Conservation (phyloP, 2,888 invertebrate genomes). For the Morpho achilles region DNA sequence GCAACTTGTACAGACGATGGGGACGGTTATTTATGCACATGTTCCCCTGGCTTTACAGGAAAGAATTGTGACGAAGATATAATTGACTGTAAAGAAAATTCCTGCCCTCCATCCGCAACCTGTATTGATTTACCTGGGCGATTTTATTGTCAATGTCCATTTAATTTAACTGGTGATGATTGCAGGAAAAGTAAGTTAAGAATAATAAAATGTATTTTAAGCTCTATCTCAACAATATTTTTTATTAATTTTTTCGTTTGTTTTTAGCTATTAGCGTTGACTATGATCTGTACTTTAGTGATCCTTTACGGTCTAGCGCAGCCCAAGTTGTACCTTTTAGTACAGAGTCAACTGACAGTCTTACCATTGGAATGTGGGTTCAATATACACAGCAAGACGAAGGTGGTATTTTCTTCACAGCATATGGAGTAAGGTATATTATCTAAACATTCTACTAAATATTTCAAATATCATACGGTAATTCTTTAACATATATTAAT, state of each 20-base stretch:
- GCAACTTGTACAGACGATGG: slow-evolving; percentile 94
- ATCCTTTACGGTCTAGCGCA: slow-evolving; percentile 93
- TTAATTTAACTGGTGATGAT: slow-evolving; percentile 97
- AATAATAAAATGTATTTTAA: slow-evolving; percentile 2
- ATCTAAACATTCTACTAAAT: background rate
- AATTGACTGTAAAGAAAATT: slow-evolving; percentile 94
- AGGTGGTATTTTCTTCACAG: slow-evolving; percentile 95
- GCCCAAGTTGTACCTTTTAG: slow-evolving; percentile 95
- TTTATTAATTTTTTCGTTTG: slow-evolving; percentile 11
- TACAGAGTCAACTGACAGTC: slow-evolving; percentile 85
- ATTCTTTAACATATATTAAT: background rate
- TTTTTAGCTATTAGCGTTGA: slow-evolving; percentile 96
- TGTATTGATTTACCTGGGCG: slow-evolving; percentile 94
- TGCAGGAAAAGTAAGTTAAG: slow-evolving; percentile 91
- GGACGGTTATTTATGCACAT: slow-evolving; percentile 90
- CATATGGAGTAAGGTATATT: slow-evolving; percentile 90
- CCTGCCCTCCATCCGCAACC: slow-evolving; percentile 95
- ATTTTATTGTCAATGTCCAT: slow-evolving; percentile 98
- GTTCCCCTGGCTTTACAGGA: slow-evolving; percentile 88
- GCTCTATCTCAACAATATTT: background rate
- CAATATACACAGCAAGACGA: slow-evolving; percentile 95
- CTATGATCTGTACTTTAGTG: slow-evolving; percentile 97
- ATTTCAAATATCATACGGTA: background rate
- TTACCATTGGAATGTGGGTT: slow-evolving; percentile 97
- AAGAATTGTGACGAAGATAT: slow-evolving; percentile 95